Conservation (phyloP, 2,797 vertebrate genomes). For the Diplodus sargus region DNA sequence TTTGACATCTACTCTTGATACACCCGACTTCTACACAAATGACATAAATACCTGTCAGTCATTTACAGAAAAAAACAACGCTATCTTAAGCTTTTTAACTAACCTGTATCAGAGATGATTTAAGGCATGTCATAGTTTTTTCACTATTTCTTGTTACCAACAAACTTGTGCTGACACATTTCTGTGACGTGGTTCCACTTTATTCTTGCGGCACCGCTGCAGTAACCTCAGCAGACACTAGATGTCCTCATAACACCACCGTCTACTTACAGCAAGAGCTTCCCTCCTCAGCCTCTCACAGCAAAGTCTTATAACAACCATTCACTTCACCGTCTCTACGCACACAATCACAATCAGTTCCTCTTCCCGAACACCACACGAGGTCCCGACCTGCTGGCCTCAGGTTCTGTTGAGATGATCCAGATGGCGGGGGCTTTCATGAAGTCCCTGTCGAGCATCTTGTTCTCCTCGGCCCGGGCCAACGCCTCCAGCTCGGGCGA, state of each 20-base stretch:
- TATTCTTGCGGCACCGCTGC: conserved; percentile 30
- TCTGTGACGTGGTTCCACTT: neutral
- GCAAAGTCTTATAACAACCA: neutral
- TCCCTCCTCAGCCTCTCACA: neutral
- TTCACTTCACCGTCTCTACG: neutral
- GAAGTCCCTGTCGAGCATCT: conserved; percentile 76
- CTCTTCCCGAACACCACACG: conserved; percentile 79
- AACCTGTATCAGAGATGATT: neutral
- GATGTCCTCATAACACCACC: conserved; percentile 63
- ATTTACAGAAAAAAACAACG: conserved; percentile 14
- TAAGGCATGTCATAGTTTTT: conserved; percentile 8
- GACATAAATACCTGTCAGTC: neutral
- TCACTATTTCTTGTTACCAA: neutral
- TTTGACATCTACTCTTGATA: neutral
- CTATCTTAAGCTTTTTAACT: neutral
- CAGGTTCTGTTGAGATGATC: conserved; percentile 78
- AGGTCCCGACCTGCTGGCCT: conserved; percentile 56
- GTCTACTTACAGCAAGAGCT: neutral
- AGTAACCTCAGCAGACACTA: conserved; percentile 58
- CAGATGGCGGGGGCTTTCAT: conserved; percentile 78
- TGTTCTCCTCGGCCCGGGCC: conserved; percentile 81
- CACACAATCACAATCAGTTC: conserved; percentile 10
- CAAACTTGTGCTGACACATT: neutral
- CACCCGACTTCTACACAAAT: neutral
- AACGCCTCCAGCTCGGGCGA: conserved; percentile 84